Conservation (phyloP, 92 coral and sea anemone species). For the Epizoanthus ramosus region DNA sequence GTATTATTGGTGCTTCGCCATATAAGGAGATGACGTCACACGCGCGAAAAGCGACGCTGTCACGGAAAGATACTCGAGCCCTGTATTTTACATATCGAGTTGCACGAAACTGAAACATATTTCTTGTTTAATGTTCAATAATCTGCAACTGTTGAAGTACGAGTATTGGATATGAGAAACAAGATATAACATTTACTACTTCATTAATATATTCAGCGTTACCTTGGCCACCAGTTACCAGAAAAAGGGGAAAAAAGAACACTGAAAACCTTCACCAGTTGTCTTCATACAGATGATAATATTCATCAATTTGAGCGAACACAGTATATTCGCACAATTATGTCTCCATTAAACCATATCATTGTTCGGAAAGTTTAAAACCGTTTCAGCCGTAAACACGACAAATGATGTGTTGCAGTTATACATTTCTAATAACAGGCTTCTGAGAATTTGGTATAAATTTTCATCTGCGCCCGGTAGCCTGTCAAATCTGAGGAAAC, state of each 20-base stretch:
- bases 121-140: not conserved
- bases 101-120: not conserved
- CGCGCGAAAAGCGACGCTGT: not conserved
- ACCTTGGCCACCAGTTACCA: conserved; percentile 1
- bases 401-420: too few relatives aligned
- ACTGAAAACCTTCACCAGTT: conserved; percentile 12
- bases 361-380: too few relatives aligned
- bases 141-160: not conserved
- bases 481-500: too few relatives aligned
- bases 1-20: not conserved
- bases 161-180: not conserved
- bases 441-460: too few relatives aligned
- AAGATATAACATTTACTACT: not conserved
- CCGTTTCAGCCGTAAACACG: too few relatives aligned
- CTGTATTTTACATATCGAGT: not conserved
- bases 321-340: not conserved
- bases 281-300: not conserved
- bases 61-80: not conserved
- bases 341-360: not conserved
- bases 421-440: not conserved
- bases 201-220: not conserved
- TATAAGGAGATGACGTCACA: conserved; percentile 42
- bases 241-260: not conserved
- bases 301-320: not conserved
- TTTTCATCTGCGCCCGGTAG: too few relatives aligned